Conservation (phyloP, 1,140 invertebrate genomes). For the Drosophila cardini region DNA sequence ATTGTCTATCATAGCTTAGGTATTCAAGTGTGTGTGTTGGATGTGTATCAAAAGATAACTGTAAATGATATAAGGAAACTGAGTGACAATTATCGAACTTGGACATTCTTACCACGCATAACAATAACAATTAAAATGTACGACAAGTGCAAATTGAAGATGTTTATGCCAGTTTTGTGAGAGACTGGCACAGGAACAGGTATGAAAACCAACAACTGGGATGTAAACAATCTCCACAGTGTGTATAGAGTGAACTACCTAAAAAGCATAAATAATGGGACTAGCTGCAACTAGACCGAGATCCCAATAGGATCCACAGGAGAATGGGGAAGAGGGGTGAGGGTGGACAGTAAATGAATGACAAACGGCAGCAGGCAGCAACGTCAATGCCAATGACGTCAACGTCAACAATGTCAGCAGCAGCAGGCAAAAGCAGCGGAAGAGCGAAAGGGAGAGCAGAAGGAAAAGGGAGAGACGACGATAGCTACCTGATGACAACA, state of each 20-base stretch:
- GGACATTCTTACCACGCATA: constrained; percentile 57
- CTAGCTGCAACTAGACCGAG: constrained; percentile 18
- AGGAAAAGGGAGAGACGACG: not conserved
- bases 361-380: constrained; percentile 62
- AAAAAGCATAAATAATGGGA: constrained; percentile 81
- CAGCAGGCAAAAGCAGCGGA: constrained; percentile 38
- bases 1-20: not conserved
- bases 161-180: constrained; percentile 60
- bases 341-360: constrained; percentile 59
- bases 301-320: constrained; percentile 22
- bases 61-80: constrained; percentile 54
- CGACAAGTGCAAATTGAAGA: constrained; percentile 82
- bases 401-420: constrained; percentile 74
- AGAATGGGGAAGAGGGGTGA: not conserved
- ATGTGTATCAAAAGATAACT: not conserved
- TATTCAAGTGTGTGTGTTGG: not conserved
- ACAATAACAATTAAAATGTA: constrained; percentile 82
- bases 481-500: constrained; percentile 24
- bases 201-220: constrained; percentile 5
- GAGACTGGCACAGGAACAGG: not conserved
- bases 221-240: constrained; percentile 42
- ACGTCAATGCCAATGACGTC: constrained; percentile 77
- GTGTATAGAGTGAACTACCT: constrained; percentile 48
- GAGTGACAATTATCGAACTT: constrained; percentile 61
- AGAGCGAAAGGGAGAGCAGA: constrained; percentile 28